Evolutionary conservation across 2,888 invertebrate genomes (phyloP), one percentile per base, ranked within the genome.

Genomic region (Rhagophthalmus giganteus): DNA sequence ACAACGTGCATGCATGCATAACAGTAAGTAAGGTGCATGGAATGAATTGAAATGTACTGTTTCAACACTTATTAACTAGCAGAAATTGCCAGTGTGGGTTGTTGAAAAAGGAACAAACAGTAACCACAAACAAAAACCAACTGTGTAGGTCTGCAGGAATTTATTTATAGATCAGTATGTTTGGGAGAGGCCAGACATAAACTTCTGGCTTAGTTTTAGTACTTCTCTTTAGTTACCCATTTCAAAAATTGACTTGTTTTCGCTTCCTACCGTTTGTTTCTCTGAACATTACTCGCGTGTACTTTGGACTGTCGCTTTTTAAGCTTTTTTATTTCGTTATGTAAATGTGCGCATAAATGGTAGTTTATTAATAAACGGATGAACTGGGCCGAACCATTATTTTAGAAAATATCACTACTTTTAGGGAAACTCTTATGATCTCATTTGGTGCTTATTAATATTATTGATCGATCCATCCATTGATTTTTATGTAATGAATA

Each of bases 81-180:
- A 55, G 50, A 56, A 56, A 62, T 61, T 58, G 56, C 45, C 45
- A 50, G 62, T 60, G 68, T 68, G 62, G 66, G 65, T 58, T 57
- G 63, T 51, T 51, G 56, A 62, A 59, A 64, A 62, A 61, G 54
- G 56, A 61, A 55, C 57, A 58, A 64, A 65, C 59, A 64, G 62
- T 55, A 61, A 60, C 63, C 63, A 63, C 63, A 64, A 64, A 68
- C 66, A 65, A 66, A 69, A 68, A 67, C 62, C 58, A 57, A 58
- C 55, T 65, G 66, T 65, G 68, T 67, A 69, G 68, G 68, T 66
- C 67, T 68, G 67, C 64, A 66, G 67, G 65, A 69, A 68, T 69
- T 69, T 72, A 72, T 72, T 72, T 71, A 70, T 72, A 72, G 71
- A 67, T 60, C 66, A 60, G 61, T 60, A 52, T 66, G 63, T 64